Evolutionary conservation across 2,113 vertebrate genomes (phyloP).

Genomic region (Zosterops lateralis): DNA sequence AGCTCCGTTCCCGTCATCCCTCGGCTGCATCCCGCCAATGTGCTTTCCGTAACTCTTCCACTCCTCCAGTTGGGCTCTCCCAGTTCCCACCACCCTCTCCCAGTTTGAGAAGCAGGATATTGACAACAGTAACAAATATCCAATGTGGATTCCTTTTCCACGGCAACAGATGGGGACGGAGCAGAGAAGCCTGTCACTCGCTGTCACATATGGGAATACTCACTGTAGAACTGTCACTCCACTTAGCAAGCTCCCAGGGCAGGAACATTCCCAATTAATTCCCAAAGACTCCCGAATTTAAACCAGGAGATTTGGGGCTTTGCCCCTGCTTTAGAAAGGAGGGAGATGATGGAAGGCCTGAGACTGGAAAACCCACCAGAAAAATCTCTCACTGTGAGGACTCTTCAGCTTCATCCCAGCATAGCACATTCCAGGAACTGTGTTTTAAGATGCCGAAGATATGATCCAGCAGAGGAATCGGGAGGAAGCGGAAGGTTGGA

Average conservation of each 20-base stretch:
- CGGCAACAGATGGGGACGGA: not conserved
- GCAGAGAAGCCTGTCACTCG: not conserved
- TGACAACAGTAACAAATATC: not conserved
- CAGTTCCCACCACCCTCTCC: not conserved
- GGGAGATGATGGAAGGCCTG: not conserved
- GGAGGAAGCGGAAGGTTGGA: not conserved
- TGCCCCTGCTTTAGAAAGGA: not conserved
- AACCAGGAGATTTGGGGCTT: not conserved
- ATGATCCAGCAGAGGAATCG: accelerated
- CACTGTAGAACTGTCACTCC: not conserved
- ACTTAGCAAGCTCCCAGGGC: not conserved
- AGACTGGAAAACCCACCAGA: not conserved
- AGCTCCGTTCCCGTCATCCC: not conserved
- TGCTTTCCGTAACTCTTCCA: not conserved
- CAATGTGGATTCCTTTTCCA: not conserved
- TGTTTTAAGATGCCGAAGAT: not conserved
- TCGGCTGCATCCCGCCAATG: not conserved
- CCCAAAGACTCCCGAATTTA: not conserved
- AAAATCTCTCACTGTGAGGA: not conserved
- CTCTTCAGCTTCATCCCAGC: not conserved
- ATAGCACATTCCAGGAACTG: not conserved
- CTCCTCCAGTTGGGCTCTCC: not conserved
- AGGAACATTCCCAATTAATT: not conserved
- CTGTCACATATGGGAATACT: not conserved
- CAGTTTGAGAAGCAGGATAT: not conserved